Evolutionary conservation across 2,113 vertebrate species (phyloP).

Genomic region (Peucedramus taeniatus): DNA sequence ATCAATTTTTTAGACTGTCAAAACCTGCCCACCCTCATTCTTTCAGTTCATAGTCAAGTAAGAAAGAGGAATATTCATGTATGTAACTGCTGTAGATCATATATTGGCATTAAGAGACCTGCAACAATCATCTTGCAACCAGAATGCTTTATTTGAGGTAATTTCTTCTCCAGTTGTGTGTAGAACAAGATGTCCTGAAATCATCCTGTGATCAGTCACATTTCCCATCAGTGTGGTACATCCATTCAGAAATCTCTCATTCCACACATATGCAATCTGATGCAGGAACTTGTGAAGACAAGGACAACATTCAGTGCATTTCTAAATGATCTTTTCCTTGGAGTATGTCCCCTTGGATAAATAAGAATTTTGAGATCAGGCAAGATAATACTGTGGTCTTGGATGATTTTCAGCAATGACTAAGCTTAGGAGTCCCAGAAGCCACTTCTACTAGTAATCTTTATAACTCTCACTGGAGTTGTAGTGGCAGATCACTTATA

Average conservation of each 20-base stretch:
- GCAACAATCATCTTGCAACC: neutral
- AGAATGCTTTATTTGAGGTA: neutral
- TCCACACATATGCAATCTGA: neutral
- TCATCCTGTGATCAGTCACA: neutral
- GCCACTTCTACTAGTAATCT: neutral
- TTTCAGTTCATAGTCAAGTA: neutral
- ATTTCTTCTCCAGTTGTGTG: neutral
- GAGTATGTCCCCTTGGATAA: neutral
- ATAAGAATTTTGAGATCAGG: neutral
- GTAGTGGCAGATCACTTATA: neutral
- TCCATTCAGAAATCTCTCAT: neutral
- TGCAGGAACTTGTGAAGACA: neutral
- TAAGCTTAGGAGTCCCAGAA: slow-evolving; percentile 8
- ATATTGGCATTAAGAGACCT: neutral
- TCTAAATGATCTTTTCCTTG: neutral
- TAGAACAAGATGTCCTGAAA: neutral
- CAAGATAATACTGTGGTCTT: neutral
- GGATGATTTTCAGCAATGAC: neutral
- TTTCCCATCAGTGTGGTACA: neutral
- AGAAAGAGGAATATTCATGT: neutral
- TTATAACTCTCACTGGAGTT: neutral
- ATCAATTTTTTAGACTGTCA: neutral
- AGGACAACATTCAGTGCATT: neutral
- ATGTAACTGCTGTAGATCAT: neutral
- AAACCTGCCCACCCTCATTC: neutral